phyloP scores from a whole-genome alignment of 2,888 invertebrate species.

The Dolichomitus sp. region DNA sequence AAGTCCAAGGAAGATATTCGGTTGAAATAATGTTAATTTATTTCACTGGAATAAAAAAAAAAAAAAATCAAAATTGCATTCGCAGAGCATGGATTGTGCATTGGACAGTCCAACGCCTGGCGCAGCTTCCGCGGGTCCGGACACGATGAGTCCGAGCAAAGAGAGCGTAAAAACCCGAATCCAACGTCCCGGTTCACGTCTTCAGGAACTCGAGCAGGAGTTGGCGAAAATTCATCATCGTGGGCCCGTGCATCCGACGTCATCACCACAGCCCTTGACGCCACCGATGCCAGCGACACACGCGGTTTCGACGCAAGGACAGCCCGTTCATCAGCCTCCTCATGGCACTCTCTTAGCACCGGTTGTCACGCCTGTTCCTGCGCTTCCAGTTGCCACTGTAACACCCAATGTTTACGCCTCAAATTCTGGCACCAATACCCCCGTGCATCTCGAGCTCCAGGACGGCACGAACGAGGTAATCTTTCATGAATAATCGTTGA shows the following conservation, averaged over 20 bases:
- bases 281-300: conserved; percentile 78
- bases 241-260: conserved; percentile 74
- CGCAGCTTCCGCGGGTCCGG: conserved; percentile 73
- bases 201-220: conserved; percentile 84
- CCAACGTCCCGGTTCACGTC: conserved; percentile 81
- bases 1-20: too few relatives aligned
- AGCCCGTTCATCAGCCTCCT: conserved; percentile 63
- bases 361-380: conserved; percentile 70
- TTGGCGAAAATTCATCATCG: conserved; percentile 86
- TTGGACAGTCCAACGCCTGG: conserved; percentile 80
- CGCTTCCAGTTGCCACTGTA: conserved; percentile 77
- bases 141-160: conserved; percentile 82
- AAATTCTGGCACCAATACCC: conserved; percentile 78
- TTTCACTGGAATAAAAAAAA: background rate
- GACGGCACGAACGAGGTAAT: conserved; percentile 76
- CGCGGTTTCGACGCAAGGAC: conserved; percentile 64
- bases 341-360: conserved; percentile 75
- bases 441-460: conserved; percentile 77
- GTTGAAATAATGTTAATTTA: background rate
- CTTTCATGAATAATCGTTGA: background rate
- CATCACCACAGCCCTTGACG: conserved; percentile 79
- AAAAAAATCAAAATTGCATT: conserved; percentile 20
- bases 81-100: conserved; percentile 72
- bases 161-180: conserved; percentile 73
- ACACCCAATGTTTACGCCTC: conserved; percentile 75